Conservation (phyloP, 2,888 invertebrate species). For the Panorpa germanica region DNA sequence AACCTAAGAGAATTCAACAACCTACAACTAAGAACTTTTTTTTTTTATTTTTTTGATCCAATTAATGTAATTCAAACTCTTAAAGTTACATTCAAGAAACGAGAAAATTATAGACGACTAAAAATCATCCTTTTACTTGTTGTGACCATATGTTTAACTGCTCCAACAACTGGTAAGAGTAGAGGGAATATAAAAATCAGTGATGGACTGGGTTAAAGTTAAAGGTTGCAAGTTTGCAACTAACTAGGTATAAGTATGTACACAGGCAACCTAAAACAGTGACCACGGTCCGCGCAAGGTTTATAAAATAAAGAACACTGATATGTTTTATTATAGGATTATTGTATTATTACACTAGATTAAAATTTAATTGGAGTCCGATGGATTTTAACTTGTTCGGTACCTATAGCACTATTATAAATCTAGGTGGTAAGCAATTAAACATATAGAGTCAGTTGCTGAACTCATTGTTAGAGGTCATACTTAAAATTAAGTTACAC, state of each 20-base stretch:
- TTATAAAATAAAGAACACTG: not conserved
- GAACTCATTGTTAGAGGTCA: no score
- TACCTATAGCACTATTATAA: constrained; percentile 25
- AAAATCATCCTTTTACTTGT: constrained; percentile 24
- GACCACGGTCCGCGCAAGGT: not conserved
- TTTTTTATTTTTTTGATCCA: constrained; percentile 11
- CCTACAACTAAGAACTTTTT: constrained; percentile 13
- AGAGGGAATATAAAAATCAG: no score
- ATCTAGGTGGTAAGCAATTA: constrained; percentile 26
- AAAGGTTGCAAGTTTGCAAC: no score
- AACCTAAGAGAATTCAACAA: constrained; percentile 19
- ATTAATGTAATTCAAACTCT: constrained; percentile 20
- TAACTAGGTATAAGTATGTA: not conserved
- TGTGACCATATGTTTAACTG: no score
- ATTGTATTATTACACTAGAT: constrained; percentile 26
- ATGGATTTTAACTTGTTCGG: constrained; percentile 27
- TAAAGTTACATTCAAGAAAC: constrained; percentile 23
- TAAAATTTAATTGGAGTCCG: constrained; percentile 30
- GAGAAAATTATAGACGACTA: constrained; percentile 21
- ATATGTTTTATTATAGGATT: constrained; percentile 20
- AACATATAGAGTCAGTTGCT: no score
- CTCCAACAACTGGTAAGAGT: no score
- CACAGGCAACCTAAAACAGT: not conserved
- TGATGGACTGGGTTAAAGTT: no score
- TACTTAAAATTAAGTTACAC: no score